Conservation (phyloP, 2,797 vertebrate genomes). For the Danio tinwini region DNA sequence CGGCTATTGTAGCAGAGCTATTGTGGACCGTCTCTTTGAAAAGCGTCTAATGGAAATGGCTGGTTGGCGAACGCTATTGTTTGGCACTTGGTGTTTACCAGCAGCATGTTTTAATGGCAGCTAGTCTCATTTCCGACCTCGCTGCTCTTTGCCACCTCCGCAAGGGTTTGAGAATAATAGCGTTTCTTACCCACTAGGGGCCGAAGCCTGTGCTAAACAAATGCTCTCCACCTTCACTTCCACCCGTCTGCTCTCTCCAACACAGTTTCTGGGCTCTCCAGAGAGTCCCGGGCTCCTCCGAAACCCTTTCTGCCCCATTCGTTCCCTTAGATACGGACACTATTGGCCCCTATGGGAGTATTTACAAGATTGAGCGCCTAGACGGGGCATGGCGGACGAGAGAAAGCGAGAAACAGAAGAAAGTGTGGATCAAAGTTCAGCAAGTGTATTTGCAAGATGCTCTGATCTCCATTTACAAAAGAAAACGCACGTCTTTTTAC, state of each 20-base stretch:
- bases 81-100: slow-evolving; percentile 46
- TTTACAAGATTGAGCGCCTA: slow-evolving; percentile 34
- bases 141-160: slow-evolving; percentile 21
- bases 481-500: slow-evolving; percentile 20
- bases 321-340: slow-evolving; percentile 41
- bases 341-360: slow-evolving; percentile 39
- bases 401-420: slow-evolving; percentile 27
- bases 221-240: slow-evolving; percentile 15
- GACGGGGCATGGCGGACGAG: background rate
- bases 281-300: slow-evolving; percentile 17
- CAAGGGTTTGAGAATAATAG: slow-evolving; percentile 49
- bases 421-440: slow-evolving; percentile 39
- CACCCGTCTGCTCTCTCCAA: slow-evolving; percentile 15
- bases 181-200: slow-evolving; percentile 8
- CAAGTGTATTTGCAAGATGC: slow-evolving; percentile 17
- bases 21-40: slow-evolving; percentile 50
- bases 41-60: slow-evolving; percentile 44
- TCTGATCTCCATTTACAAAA: slow-evolving; percentile 47
- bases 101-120: slow-evolving; percentile 48
- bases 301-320: slow-evolving; percentile 22
- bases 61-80: slow-evolving; percentile 35
- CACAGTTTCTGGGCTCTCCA: slow-evolving; percentile 31
- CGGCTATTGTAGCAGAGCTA: slow-evolving; percentile 24
- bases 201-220: slow-evolving; percentile 18
- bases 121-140: slow-evolving; percentile 50